phyloP scores from a whole-genome alignment of 2,113 vertebrate genomes.

The Coptodon rendalli region DNA sequence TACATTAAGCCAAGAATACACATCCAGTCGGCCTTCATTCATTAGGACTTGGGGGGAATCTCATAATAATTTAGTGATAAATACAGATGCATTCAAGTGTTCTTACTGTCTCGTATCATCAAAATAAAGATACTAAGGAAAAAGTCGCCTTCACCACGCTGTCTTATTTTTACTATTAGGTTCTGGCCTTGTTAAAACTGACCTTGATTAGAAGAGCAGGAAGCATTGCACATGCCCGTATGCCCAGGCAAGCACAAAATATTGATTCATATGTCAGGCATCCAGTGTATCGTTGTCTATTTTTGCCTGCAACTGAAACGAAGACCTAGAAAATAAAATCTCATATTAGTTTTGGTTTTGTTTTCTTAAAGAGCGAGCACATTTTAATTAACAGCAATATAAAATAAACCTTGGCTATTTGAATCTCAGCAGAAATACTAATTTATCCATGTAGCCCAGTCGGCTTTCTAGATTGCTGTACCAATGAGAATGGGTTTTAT shows the following conservation, averaged over 20 bases:
- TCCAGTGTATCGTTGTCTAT: neutral
- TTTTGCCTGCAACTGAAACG: neutral
- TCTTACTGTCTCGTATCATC: neutral
- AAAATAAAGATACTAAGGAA: neutral
- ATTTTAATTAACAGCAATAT: neutral
- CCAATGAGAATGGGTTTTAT: neutral
- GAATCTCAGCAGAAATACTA: neutral
- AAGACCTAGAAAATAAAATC: neutral
- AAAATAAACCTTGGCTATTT: neutral
- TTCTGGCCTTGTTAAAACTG: neutral
- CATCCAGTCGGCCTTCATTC: constrained; percentile 19
- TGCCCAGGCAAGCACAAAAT: neutral
- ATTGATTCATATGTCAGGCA: neutral
- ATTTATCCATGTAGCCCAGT: accelerated
- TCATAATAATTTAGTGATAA: constrained; percentile 15
- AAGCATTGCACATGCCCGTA: neutral
- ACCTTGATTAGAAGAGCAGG: neutral
- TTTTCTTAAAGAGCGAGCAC: neutral
- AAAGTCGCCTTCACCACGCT: neutral
- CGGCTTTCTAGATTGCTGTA: neutral
- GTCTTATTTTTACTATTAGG: neutral
- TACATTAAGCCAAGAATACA: constrained; percentile 14
- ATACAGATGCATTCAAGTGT: neutral
- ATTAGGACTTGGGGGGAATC: neutral
- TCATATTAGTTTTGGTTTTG: neutral